Evolutionary conservation across 2,888 invertebrate species (phyloP).

Genomic region (Selenia dentaria): DNA sequence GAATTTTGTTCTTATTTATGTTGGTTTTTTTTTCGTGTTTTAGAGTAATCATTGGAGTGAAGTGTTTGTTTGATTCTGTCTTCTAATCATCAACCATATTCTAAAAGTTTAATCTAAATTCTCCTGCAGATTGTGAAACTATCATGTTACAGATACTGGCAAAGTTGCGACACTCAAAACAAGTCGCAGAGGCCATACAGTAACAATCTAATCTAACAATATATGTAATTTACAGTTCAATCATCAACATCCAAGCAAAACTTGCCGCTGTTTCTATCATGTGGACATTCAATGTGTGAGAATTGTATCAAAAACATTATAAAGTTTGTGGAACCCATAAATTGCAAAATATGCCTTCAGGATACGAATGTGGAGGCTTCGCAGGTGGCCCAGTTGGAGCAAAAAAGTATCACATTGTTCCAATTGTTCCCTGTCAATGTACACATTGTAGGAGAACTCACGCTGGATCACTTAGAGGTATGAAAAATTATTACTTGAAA

Average conservation of each 20-base stretch:
- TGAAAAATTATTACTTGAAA: too few species aligned
- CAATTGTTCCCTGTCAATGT: slow-evolving; percentile 65
- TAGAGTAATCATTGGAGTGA: too few species aligned
- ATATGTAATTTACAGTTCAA: slow-evolving; percentile 38
- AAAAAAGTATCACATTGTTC: slow-evolving; percentile 51
- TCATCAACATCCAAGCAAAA: slow-evolving; percentile 49
- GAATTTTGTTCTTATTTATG: too few species aligned
- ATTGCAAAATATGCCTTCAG: slow-evolving; percentile 76
- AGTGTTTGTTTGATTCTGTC: too few species aligned
- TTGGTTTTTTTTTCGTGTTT: too few species aligned
- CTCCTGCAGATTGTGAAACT: too few species aligned
- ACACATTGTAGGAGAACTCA: slow-evolving; percentile 66
- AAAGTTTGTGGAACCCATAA: slow-evolving; percentile 66
- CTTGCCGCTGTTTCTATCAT: slow-evolving; percentile 85
- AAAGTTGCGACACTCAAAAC: too few species aligned
- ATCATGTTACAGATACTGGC: too few species aligned
- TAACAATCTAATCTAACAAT: too few species aligned
- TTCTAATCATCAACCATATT: too few species aligned
- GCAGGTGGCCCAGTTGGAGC: slow-evolving; percentile 42
- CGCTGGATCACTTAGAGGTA: slow-evolving; percentile 56
- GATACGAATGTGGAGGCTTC: slow-evolving; percentile 48
- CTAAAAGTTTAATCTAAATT: too few species aligned
- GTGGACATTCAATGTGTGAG: slow-evolving; percentile 89
- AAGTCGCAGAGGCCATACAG: too few species aligned
- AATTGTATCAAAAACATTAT: slow-evolving; percentile 79